These are phyloP conservation scores for Danio rerio DNA, from an alignment of 2,113 vertebrate genomes.

Conservation along the genomic window DNA sequence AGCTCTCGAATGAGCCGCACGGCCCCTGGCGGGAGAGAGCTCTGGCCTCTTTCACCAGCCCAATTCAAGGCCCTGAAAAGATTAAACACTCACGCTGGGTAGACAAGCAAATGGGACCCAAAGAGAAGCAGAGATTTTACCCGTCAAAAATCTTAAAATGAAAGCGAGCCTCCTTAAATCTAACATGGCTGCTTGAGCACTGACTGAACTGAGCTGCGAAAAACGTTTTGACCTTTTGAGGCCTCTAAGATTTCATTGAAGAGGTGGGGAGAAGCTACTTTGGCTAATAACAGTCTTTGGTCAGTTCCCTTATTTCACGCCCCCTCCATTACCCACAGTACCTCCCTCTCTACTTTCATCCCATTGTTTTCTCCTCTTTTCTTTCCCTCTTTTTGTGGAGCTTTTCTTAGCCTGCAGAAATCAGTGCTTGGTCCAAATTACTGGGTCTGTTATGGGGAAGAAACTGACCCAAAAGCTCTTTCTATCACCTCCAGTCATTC, in stretches of 20 bases:
- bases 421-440: slow-evolving; percentile 77
- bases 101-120: slow-evolving; percentile 98
- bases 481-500: slow-evolving; percentile 14
- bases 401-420: slow-evolving; percentile 73
- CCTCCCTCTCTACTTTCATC: slow-evolving; percentile 76
- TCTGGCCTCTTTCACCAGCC: slow-evolving; percentile 96
- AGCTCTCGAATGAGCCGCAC: slow-evolving; percentile 99
- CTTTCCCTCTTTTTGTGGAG: slow-evolving; percentile 73
- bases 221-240: slow-evolving; percentile 74
- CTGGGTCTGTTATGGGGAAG: slow-evolving; percentile 75
- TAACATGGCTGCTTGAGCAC: background rate
- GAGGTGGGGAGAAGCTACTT: slow-evolving; percentile 53
- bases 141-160: slow-evolving; percentile 20
- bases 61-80: slow-evolving; percentile 99
- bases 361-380: slow-evolving; percentile 72
- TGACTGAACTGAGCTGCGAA: slow-evolving; percentile 29
- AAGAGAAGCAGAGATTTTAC: slow-evolving; percentile 89
- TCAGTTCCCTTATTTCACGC: slow-evolving; percentile 48
- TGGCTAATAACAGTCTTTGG: slow-evolving; percentile 59
- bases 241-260: slow-evolving; percentile 58
- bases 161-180: slow-evolving; percentile 35
- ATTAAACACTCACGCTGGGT: slow-evolving; percentile 99
- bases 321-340: slow-evolving; percentile 59
- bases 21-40: slow-evolving; percentile 96
- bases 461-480: slow-evolving; percentile 77